Percentiles rank a stretch among this genome's conserved stretches.
phyloP scores from a whole-genome alignment of 2,113 vertebrate genomes.

The Ahaetulla prasina region DNA sequence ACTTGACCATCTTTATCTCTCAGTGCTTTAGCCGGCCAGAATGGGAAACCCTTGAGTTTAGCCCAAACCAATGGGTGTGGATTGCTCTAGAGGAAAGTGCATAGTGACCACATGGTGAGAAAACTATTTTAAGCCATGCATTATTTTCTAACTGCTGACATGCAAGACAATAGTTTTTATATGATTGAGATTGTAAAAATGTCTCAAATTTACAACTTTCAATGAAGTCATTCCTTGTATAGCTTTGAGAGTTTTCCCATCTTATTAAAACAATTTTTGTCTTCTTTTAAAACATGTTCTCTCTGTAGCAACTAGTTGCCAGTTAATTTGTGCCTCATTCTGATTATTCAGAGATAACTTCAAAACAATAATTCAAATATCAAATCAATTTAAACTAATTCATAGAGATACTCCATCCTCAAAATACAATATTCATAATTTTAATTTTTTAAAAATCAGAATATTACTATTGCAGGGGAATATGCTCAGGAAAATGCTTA shows the following conservation, averaged over 20 bases:
- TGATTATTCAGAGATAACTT: background rate
- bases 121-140: slow-evolving; percentile 16
- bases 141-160: slow-evolving; percentile 17
- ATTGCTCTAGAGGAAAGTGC: slow-evolving; percentile 81
- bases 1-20: slow-evolving; percentile 96
- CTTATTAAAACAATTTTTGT: background rate
- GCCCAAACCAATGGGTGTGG: slow-evolving; percentile 97
- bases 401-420: background rate
- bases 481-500: background rate
- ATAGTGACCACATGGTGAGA: slow-evolving; percentile 49
- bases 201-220: background rate
- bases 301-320: background rate
- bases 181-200: background rate
- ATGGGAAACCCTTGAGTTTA: slow-evolving; percentile 97
- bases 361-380: background rate
- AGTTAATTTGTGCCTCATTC: background rate
- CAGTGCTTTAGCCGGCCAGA: slow-evolving; percentile 98
- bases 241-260: background rate
- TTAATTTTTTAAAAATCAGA: background rate
- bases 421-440: background rate
- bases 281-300: background rate
- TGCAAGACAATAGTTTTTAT: background rate
- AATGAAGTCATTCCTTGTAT: background rate
- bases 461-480: background rate
- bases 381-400: background rate